These are phyloP conservation scores for Bombycilla garrulus DNA, from an alignment of 2,113 vertebrate species.

Conservation along the genomic window DNA sequence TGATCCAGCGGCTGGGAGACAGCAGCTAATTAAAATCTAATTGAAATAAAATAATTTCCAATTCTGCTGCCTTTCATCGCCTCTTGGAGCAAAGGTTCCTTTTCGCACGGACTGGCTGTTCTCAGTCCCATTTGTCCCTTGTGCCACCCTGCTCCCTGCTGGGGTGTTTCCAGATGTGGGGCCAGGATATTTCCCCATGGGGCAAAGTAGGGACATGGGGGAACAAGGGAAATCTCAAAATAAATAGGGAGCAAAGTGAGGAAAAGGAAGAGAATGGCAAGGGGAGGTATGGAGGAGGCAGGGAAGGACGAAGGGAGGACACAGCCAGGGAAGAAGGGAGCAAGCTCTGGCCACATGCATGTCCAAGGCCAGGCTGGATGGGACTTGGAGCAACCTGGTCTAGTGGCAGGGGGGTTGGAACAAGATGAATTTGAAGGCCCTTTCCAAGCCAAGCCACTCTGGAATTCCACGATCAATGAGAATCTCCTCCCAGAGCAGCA, in stretches of 20 bases:
- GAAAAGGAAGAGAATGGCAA: background rate
- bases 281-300: background rate
- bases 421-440: background rate
- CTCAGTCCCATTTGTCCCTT: background rate
- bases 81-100: slow-evolving; percentile 39
- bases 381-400: background rate
- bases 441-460: background rate
- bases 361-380: background rate
- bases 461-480: background rate
- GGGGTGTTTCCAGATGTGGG: background rate
- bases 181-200: background rate
- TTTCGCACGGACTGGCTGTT: background rate
- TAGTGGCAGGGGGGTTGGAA: background rate
- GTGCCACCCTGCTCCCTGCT: background rate
- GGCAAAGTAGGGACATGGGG: background rate
- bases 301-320: background rate
- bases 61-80: slow-evolving; percentile 8
- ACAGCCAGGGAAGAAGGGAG: background rate
- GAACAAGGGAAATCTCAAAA: background rate
- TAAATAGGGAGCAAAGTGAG: background rate
- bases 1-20: slow-evolving; percentile 58
- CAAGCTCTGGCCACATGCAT: background rate
- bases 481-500: background rate
- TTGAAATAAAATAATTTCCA: slow-evolving; percentile 75
- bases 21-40: slow-evolving; percentile 78